Base-by-base conservation (phyloP, 1,140 invertebrate species). In the Phymastichus coffea region DNA sequence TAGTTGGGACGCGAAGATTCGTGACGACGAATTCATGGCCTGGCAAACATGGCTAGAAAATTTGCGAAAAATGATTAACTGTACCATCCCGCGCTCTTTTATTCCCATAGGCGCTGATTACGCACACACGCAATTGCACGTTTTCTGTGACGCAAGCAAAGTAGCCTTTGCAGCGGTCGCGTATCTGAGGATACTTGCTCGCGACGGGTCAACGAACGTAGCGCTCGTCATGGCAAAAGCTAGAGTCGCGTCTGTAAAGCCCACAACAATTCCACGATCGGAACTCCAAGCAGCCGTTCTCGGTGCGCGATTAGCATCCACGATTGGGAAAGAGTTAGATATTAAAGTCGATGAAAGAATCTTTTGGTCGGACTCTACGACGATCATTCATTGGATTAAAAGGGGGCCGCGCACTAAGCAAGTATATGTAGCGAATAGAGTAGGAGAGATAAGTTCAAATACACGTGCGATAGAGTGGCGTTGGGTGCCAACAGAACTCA, bases 401-500 rank as follows among this genome's bases (percentile, higher is more conserved):
- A 55, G 55, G 1, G 35, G 25, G 6, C 57, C 65, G 15, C 48
- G 41, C 19, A 33, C 35, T 9, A 19, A 49, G 3, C 40, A 61
- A 47, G 48, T 47, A 2, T 65, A 52, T 38, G 73, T 74, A 0
- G 67, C 66, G 1, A 78, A 79, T 68, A 33, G 75, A n/a, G 69
- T 77, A 7, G 20, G 62, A 1, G 61, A 72, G 55, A 76, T 80
- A 15, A 60, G 69, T 14, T 54, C 57, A 14, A 40, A 59, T n/a
- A 57, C 68, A 8, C 30, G 56, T 22, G 22, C 35, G 2, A 26
- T 48, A 10, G 56, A 75, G 19, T 84, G 80, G 82, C 15, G 38
- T 20, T 75, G 83, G 62, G 70, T 82, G 0, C 38, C 53, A 8
- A 67, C 74, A 1, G 38, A 53, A 20, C 46, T 75, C 1, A 82